Evolutionary conservation across 2,797 vertebrate species (phyloP).

Genomic region (Acrossocheilus wenchowensis): DNA sequence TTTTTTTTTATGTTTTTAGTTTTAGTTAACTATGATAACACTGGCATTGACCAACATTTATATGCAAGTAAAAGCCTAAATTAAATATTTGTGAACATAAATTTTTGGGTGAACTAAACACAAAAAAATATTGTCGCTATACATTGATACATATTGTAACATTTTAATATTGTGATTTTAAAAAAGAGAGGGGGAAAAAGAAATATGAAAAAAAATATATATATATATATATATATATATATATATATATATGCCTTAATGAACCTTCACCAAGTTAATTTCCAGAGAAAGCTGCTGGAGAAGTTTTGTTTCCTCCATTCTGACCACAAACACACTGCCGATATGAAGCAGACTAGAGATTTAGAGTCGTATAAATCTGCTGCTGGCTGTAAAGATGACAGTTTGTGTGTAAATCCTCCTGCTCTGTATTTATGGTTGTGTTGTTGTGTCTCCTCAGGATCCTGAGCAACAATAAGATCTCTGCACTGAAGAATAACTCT

Average conservation of each 20-base stretch:
- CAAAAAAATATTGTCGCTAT: too few relatives aligned
- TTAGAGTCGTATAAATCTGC: neutral
- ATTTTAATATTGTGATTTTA: too few relatives aligned
- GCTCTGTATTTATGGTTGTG: slow-evolving; percentile 47
- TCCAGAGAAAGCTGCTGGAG: neutral
- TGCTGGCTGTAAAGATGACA: neutral
- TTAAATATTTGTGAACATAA: too few relatives aligned
- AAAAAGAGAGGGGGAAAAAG: too few relatives aligned
- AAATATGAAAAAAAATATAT: too few relatives aligned
- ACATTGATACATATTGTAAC: too few relatives aligned
- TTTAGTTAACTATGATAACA: too few relatives aligned
- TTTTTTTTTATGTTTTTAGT: too few relatives aligned
- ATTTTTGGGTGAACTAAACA: too few relatives aligned
- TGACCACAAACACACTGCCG: neutral
- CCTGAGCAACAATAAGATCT: slow-evolving; percentile 89
- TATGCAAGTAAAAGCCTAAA: too few relatives aligned
- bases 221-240: too few relatives aligned
- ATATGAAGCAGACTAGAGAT: neutral
- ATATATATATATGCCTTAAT: neutral
- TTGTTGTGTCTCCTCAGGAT: slow-evolving; percentile 77
- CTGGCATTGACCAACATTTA: too few relatives aligned
- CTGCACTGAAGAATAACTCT: slow-evolving; percentile 83
- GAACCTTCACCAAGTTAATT: neutral
- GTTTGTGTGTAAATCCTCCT: neutral
- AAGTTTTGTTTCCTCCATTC: neutral